Evolutionary conservation across 2,888 invertebrate genomes (phyloP).

Genomic region (Meta bourneti): DNA sequence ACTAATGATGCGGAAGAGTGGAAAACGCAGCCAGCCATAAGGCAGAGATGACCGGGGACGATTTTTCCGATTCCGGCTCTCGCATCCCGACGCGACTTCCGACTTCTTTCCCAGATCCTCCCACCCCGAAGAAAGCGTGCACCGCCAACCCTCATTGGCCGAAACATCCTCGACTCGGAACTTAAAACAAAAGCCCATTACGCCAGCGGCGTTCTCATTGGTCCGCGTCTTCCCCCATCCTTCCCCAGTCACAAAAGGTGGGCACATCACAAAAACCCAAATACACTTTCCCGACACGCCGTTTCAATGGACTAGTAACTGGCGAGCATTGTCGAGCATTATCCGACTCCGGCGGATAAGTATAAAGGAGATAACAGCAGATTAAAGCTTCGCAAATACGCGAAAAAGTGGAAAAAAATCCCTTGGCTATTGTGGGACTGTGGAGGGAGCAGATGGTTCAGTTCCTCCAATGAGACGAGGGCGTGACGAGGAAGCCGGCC

Average conservation of each 20-base stretch:
- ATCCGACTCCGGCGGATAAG: conserved; percentile 55
- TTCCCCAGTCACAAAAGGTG: neutral
- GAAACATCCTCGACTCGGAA: conserved; percentile 45
- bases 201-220: conserved; percentile 47
- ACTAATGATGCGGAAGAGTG: neutral
- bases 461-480: conserved; percentile 60
- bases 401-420: conserved; percentile 19
- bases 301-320: conserved; percentile 14
- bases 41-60: too few species aligned
- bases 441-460: conserved; percentile 57
- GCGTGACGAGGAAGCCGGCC: conserved; percentile 60
- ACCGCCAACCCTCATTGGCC: conserved; percentile 41
- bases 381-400: conserved; percentile 60
- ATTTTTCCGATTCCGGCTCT: too few species aligned
- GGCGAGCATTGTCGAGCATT: conserved; percentile 50
- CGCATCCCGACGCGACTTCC: too few species aligned
- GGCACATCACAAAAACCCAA: conserved; percentile 14
- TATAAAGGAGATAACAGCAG: conserved; percentile 70
- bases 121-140: neutral
- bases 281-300: neutral
- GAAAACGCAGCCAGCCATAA: too few species aligned
- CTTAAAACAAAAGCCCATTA: conserved; percentile 76
- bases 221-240: conserved; percentile 7
- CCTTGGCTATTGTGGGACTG: conserved; percentile 17
- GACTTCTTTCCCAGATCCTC: neutral